phyloP scores from a whole-genome alignment of 2,888 invertebrate species.

The Odontocolon sp. region DNA sequence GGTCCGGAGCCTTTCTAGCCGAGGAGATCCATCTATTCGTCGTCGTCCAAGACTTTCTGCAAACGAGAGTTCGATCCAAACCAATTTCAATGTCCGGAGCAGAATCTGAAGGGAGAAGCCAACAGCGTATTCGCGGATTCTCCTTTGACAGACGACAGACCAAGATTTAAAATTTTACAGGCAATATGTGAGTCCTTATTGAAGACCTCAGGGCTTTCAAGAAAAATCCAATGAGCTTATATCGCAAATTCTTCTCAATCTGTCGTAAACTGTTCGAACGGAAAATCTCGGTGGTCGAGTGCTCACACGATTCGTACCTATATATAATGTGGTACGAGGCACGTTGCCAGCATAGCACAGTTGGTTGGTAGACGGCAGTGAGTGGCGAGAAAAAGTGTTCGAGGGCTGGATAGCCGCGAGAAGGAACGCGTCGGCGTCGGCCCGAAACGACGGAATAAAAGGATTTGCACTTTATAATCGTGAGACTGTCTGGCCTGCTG shows the following conservation, averaged over 20 bases:
- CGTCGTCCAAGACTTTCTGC: constrained; percentile 16
- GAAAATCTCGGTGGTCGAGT: constrained; percentile 19
- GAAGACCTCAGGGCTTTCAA: constrained; percentile 3
- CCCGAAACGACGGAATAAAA: constrained; percentile 74
- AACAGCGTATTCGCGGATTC: constrained; percentile 51
- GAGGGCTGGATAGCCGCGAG: constrained; percentile 10
- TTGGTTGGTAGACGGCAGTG: constrained; percentile 17
- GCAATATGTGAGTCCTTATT: constrained; percentile 63
- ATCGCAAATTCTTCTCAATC: constrained; percentile 5
- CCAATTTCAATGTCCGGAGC: constrained; percentile 44
- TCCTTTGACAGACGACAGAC: constrained; percentile 65
- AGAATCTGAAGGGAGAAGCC: not conserved
- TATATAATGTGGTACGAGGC: constrained; percentile 4
- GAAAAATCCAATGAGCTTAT: constrained; percentile 21
- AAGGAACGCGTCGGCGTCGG: constrained; percentile 33
- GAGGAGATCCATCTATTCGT: not conserved
- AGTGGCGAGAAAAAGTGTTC: constrained; percentile 7
- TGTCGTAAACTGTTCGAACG: not conserved
- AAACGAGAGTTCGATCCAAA: constrained; percentile 41
- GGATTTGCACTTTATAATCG: constrained; percentile 78
- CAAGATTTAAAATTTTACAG: constrained; percentile 69
- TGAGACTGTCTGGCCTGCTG: constrained; percentile 76
- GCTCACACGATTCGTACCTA: not conserved
- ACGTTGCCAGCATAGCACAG: constrained; percentile 13
- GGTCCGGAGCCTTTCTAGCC: not conserved